A percentile compares a stretch with the other conserved stretches of the same genome.
phyloP scores from a whole-genome alignment of 2,797 vertebrate species.

The Hydrophis major region DNA sequence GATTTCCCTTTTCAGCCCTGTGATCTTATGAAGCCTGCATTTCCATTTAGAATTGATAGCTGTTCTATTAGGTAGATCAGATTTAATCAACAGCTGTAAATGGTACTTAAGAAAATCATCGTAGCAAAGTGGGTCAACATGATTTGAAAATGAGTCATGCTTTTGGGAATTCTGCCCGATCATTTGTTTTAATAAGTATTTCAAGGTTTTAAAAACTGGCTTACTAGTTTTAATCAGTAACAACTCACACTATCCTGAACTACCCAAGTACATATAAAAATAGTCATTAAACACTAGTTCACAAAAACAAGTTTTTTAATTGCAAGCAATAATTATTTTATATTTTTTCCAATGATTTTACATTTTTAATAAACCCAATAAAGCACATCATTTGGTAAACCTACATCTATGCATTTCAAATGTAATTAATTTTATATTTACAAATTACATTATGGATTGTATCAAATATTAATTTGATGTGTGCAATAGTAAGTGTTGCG shows the following conservation, averaged over 20 bases:
- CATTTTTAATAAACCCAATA: not conserved
- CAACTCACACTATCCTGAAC: constrained; percentile 53
- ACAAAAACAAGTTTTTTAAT: not conserved
- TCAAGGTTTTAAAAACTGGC: constrained; percentile 61
- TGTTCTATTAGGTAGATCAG: constrained; percentile 39
- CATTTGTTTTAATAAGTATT: constrained; percentile 58
- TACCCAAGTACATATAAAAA: constrained; percentile 34
- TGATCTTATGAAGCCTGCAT: constrained; percentile 12
- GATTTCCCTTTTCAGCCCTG: constrained; percentile 24
- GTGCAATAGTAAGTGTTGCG: not conserved
- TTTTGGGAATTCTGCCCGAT: constrained; percentile 48
- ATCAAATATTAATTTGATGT: not conserved
- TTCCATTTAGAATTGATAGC: constrained; percentile 36
- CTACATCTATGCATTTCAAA: not conserved
- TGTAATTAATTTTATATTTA: constrained; percentile 4
- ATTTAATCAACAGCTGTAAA: constrained; percentile 40
- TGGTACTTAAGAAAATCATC: constrained; percentile 30
- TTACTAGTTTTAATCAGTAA: constrained; percentile 60
- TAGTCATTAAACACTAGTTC: constrained; percentile 48
- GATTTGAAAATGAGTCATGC: constrained; percentile 52
- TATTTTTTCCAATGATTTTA: not conserved
- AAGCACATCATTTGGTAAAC: not conserved
- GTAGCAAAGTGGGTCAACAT: constrained; percentile 52
- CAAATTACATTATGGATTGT: not conserved
- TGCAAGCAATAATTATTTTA: constrained; percentile 22